Evolutionary conservation across 2,888 invertebrate genomes (phyloP).

Genomic region (Pseudococcus viburni): DNA sequence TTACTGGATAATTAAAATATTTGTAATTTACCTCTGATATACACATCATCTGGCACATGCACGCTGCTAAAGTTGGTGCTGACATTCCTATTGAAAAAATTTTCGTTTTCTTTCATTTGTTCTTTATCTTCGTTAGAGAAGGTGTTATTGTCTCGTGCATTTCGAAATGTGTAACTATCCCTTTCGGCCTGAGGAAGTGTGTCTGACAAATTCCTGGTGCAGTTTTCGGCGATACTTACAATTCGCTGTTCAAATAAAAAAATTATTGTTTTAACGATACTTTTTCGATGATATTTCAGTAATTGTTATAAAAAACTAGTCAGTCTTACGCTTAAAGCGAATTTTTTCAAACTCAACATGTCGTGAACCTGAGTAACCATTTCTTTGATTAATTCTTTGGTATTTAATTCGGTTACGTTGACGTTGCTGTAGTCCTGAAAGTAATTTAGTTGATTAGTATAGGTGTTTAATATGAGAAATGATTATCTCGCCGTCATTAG

Average conservation of each 20-base stretch:
- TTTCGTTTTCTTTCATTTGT: constrained; percentile 70
- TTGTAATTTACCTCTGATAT: constrained; percentile 78
- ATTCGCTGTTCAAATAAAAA: constrained; percentile 76
- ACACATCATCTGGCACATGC: constrained; percentile 95
- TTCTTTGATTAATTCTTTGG: constrained; percentile 78
- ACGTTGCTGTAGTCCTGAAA: constrained; percentile 48
- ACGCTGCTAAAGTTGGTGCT: constrained; percentile 87
- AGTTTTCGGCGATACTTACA: constrained; percentile 89
- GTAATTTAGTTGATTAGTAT: too few relatives aligned
- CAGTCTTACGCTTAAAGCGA: constrained; percentile 83
- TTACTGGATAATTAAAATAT: too few relatives aligned
- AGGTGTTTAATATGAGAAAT: too few relatives aligned
- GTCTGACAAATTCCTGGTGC: constrained; percentile 76
- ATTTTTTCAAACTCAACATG: constrained; percentile 91
- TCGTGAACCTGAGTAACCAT: constrained; percentile 88
- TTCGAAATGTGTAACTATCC: constrained; percentile 73
- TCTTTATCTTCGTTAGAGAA: constrained; percentile 74
- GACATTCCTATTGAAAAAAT: constrained; percentile 89
- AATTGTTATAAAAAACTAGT: not conserved
- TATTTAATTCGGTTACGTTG: constrained; percentile 55
- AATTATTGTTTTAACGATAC: not conserved
- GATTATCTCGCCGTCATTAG: too few relatives aligned
- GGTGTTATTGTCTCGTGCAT: constrained; percentile 78
- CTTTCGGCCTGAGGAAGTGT: constrained; percentile 70
- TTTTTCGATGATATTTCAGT: not conserved